These are phyloP conservation scores for Apocrypta bakeri DNA, from an alignment of 1,140 invertebrate genomes.

Conservation along the genomic window DNA sequence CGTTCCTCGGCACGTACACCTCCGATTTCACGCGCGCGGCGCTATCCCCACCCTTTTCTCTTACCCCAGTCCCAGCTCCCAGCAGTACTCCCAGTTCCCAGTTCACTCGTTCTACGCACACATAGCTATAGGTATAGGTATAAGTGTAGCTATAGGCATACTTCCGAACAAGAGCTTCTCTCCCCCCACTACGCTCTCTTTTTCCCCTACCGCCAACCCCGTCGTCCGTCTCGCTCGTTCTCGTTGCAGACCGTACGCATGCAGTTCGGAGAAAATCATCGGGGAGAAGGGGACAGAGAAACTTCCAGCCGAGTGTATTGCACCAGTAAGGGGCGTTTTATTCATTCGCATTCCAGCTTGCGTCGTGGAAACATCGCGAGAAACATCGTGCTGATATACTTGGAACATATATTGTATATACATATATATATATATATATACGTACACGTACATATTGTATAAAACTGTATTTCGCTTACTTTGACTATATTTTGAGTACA, in stretches of 20 bases:
- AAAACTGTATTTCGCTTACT: too few species aligned
- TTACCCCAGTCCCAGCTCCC: background rate
- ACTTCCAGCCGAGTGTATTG: background rate
- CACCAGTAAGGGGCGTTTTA: background rate
- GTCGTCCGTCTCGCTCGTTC: background rate
- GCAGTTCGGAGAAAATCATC: background rate
- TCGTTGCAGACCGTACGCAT: too few species aligned
- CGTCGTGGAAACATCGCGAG: conserved; percentile 1
- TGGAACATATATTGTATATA: background rate
- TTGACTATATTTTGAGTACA: background rate
- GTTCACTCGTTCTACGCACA: too few species aligned
- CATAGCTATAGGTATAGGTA: too few species aligned
- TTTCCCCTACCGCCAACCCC: background rate
- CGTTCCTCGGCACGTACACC: background rate
- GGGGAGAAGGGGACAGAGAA: conserved; percentile 6
- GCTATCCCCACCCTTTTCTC: background rate
- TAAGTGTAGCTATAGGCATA: background rate
- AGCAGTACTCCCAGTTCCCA: too few species aligned
- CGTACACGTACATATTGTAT: too few species aligned
- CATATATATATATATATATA: background rate
- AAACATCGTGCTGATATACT: too few species aligned
- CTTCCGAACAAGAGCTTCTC: too few species aligned
- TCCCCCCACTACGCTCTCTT: background rate
- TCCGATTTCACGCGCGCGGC: background rate
- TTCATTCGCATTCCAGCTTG: conserved; percentile 35